A percentile compares a stretch with the other conserved stretches of the same genome.
Conservation (phyloP, 2,888 invertebrate species). For the Orthosia incerta region DNA sequence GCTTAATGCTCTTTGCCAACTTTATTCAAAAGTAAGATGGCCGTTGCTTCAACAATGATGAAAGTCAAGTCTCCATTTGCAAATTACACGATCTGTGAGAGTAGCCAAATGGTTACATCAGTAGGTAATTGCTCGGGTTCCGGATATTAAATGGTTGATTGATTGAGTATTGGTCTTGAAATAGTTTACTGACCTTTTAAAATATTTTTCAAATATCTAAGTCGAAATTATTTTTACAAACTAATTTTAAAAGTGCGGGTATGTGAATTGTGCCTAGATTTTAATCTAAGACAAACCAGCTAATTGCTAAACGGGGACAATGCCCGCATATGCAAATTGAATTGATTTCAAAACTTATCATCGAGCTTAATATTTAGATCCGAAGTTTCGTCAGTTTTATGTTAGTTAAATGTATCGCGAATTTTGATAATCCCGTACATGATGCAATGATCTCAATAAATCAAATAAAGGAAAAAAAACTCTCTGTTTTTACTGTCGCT, state of each 20-base stretch:
- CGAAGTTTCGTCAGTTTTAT: neutral
- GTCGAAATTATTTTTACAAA: too few species aligned
- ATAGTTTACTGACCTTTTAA: slow-evolving; percentile 9
- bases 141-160: slow-evolving; percentile 35
- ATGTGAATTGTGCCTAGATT: neutral
- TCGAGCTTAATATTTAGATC: slow-evolving; percentile 7
- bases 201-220: neutral
- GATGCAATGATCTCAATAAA: neutral
- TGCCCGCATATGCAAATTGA: slow-evolving; percentile 6
- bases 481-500: too few species aligned
- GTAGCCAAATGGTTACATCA: slow-evolving; percentile 40
- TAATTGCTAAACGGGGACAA: neutral
- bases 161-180: slow-evolving; percentile 41
- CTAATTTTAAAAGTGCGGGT: too few species aligned
- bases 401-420: slow-evolving; percentile 4
- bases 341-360: neutral
- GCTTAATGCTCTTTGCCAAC: slow-evolving; percentile 34
- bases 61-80: slow-evolving; percentile 41
- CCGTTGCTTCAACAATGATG: slow-evolving; percentile 48
- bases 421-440: neutral
- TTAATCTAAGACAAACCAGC: neutral
- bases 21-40: slow-evolving; percentile 54
- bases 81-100: slow-evolving; percentile 24
- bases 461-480: neutral
- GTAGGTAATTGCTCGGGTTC: slow-evolving; percentile 19